Evolutionary conservation across 2,888 invertebrate species (phyloP).

Genomic region (Archips crataeganus): DNA sequence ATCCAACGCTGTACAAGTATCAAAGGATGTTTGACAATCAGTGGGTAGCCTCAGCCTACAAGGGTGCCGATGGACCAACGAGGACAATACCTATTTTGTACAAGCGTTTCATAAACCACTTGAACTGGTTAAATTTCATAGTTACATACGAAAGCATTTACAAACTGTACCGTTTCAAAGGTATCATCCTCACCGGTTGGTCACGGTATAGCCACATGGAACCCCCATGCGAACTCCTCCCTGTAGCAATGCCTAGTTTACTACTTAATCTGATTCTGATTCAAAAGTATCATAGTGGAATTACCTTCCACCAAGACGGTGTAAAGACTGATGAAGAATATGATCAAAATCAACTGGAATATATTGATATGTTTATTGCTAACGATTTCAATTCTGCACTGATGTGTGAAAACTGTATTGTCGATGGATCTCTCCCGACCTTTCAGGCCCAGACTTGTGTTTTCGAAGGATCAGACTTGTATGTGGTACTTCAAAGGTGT

Average conservation of each 20-base stretch:
- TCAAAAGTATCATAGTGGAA: constrained; percentile 60
- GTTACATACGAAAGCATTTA: constrained; percentile 71
- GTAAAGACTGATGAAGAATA: not conserved
- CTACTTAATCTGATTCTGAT: constrained; percentile 85
- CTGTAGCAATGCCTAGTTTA: constrained; percentile 87
- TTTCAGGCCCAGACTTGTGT: not conserved
- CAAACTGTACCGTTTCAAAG: constrained; percentile 77
- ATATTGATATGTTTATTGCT: not conserved
- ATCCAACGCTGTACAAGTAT: constrained; percentile 59
- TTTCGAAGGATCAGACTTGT: not conserved
- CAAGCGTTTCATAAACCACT: constrained; percentile 90
- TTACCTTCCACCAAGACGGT: constrained; percentile 31
- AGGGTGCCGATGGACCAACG: constrained; percentile 88
- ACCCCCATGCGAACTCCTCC: constrained; percentile 88
- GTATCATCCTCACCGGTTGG: constrained; percentile 90
- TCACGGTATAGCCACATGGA: constrained; percentile 89
- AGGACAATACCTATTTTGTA: constrained; percentile 83
- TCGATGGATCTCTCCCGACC: not conserved
- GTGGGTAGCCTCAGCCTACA: constrained; percentile 94
- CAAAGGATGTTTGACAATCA: constrained; percentile 86
- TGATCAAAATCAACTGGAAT: not conserved
- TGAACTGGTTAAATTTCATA: constrained; percentile 89
- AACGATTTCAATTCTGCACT: not conserved
- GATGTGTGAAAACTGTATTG: not conserved
- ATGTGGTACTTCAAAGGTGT: not conserved